phyloP scores from a whole-genome alignment of 2,113 vertebrate genomes.

The Erythrocercus mccallii region DNA sequence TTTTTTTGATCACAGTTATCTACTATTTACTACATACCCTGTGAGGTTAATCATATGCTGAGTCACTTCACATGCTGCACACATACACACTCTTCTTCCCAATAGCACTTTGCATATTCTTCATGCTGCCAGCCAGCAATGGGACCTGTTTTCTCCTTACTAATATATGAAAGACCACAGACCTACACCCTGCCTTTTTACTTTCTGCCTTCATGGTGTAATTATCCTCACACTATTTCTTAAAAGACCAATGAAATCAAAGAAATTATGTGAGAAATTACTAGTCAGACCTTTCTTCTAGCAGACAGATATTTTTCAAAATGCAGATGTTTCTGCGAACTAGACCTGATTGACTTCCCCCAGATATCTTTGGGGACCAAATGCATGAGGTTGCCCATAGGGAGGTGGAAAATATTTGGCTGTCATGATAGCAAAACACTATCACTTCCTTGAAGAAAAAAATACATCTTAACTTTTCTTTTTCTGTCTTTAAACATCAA shows the following conservation, averaged over 20 bases:
- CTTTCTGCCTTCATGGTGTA: background rate
- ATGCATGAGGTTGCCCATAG: background rate
- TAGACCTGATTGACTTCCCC: background rate
- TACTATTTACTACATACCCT: slow-evolving; percentile 71
- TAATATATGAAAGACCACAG: background rate
- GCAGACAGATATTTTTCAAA: background rate
- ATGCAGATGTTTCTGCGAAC: background rate
- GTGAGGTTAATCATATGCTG: slow-evolving; percentile 68
- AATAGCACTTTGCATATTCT: slow-evolving; percentile 62
- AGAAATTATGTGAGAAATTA: background rate
- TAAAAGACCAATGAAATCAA: background rate
- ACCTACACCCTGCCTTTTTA: background rate
- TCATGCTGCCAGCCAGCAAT: background rate
- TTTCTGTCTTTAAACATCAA: background rate
- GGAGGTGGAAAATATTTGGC: background rate
- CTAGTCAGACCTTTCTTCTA: background rate
- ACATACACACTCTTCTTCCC: slow-evolving; percentile 54
- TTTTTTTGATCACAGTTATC: slow-evolving; percentile 75
- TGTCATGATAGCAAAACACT: background rate
- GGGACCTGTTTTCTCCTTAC: background rate
- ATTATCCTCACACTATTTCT: background rate
- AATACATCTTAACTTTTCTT: background rate
- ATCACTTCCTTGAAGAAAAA: background rate
- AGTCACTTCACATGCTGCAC: slow-evolving; percentile 61
- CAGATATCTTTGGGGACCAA: background rate